phyloP scores from a whole-genome alignment of 2,113 vertebrate genomes.

The Cebidichthys violaceus region DNA sequence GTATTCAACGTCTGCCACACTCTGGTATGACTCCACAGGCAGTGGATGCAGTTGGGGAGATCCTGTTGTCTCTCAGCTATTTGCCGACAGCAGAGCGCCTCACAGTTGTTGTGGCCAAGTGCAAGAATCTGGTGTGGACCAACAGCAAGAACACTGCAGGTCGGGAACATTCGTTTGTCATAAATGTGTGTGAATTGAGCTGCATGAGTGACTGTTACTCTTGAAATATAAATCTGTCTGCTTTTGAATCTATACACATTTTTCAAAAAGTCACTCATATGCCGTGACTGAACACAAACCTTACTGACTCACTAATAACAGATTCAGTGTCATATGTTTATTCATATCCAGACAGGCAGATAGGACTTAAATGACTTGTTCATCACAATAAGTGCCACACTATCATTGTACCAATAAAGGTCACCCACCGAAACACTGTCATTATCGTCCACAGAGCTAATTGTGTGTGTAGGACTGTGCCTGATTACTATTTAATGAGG shows the following conservation, averaged over 20 bases:
- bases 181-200: not conserved
- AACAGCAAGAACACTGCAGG: constrained; percentile 91
- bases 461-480: not conserved
- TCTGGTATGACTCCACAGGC: constrained; percentile 79
- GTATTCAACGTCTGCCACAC: not conserved
- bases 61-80: constrained; percentile 96
- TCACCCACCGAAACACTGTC: constrained; percentile 14
- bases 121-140: constrained; percentile 95
- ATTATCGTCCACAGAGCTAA: constrained; percentile 25
- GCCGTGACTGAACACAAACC: not conserved
- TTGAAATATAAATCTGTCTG: not conserved
- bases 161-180: constrained; percentile 62
- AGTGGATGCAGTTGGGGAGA: constrained; percentile 93
- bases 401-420: constrained; percentile 22
- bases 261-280: constrained; percentile 2
- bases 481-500: constrained; percentile 30
- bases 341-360: constrained; percentile 16
- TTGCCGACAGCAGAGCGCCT: constrained; percentile 96
- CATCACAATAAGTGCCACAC: constrained; percentile 2
- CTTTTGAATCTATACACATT: not conserved
- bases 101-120: constrained; percentile 97
- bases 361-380: constrained; percentile 14
- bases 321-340: not conserved
- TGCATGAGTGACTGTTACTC: not conserved
- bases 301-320: constrained; percentile 9